phyloP scores from a whole-genome alignment of 2,113 vertebrate species.

The Onychostoma macrolepis region DNA sequence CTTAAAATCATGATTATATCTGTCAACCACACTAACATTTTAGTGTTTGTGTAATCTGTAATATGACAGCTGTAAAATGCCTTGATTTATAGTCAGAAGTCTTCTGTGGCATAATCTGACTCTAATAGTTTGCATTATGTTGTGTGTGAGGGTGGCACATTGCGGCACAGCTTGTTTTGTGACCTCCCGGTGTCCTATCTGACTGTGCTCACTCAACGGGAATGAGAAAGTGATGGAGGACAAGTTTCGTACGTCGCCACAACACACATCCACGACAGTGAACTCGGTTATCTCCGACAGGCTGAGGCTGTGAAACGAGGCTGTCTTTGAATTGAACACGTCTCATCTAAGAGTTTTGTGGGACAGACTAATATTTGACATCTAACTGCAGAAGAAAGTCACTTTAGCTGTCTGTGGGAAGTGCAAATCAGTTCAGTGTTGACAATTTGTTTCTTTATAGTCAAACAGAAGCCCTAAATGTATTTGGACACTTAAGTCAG shows the following conservation, averaged over 20 bases:
- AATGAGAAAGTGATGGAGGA: slow-evolving; percentile 18
- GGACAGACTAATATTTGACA: background rate
- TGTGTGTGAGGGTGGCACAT: background rate
- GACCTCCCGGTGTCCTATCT: slow-evolving; percentile 26
- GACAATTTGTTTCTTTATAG: background rate
- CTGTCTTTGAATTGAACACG: background rate
- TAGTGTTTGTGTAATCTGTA: background rate
- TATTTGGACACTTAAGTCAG: background rate
- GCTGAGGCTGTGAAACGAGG: background rate
- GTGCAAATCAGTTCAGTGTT: background rate
- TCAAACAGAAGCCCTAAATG: background rate
- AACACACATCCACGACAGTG: background rate
- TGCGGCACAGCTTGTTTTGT: slow-evolving; percentile 23
- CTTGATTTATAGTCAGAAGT: background rate
- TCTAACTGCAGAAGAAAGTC: background rate
- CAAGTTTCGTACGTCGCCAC: background rate
- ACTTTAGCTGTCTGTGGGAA: background rate
- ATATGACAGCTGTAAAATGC: background rate
- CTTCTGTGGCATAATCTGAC: background rate
- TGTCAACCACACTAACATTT: background rate
- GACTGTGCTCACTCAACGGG: slow-evolving; percentile 32
- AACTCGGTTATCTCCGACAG: background rate
- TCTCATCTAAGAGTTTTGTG: background rate
- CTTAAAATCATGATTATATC: background rate
- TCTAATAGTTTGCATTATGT: background rate